Conservation (phyloP, 2,888 invertebrate genomes). For the Caenorhabditis drosophilae region DNA sequence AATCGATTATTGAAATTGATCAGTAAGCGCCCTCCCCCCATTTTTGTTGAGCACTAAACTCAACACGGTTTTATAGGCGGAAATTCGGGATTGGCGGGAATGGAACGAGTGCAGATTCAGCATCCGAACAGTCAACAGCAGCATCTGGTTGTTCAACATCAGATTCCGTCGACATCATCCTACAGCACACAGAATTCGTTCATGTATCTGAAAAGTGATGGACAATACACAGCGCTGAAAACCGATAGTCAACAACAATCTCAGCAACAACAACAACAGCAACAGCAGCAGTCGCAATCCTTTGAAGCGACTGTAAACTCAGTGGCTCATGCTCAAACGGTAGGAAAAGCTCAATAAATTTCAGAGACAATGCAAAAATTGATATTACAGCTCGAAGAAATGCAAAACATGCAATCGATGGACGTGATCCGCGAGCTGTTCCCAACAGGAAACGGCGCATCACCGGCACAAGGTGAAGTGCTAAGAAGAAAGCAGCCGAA, state of each 20-base stretch:
- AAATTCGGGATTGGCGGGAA: slow-evolving; percentile 3
- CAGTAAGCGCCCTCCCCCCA: slow-evolving; percentile 1
- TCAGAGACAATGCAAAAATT: not conserved
- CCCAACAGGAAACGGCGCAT: slow-evolving; percentile 7
- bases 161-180: slow-evolving; percentile 25
- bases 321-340: slow-evolving; percentile 26
- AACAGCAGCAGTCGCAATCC: not conserved
- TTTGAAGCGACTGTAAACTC: slow-evolving; percentile 30
- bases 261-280: slow-evolving; percentile 6
- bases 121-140: slow-evolving; percentile 8
- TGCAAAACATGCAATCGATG: slow-evolving; percentile 5
- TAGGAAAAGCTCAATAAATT: not conserved
- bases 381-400: not conserved
- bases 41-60: slow-evolving; percentile 14
- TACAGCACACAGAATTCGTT: slow-evolving; percentile 9
- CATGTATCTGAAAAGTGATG: slow-evolving; percentile 21
- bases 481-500: slow-evolving; percentile 20
- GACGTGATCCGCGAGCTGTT: slow-evolving; percentile 19
- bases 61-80: too few species aligned
- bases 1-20: slow-evolving; percentile 26
- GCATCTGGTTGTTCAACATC: slow-evolving; percentile 24
- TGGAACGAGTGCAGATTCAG: slow-evolving; percentile 13
- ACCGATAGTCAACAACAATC: slow-evolving; percentile 7
- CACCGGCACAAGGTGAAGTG: slow-evolving; percentile 8
- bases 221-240: slow-evolving; percentile 6